phyloP scores from a whole-genome alignment of 2,113 vertebrate species.

The Sardina pilchardus region DNA sequence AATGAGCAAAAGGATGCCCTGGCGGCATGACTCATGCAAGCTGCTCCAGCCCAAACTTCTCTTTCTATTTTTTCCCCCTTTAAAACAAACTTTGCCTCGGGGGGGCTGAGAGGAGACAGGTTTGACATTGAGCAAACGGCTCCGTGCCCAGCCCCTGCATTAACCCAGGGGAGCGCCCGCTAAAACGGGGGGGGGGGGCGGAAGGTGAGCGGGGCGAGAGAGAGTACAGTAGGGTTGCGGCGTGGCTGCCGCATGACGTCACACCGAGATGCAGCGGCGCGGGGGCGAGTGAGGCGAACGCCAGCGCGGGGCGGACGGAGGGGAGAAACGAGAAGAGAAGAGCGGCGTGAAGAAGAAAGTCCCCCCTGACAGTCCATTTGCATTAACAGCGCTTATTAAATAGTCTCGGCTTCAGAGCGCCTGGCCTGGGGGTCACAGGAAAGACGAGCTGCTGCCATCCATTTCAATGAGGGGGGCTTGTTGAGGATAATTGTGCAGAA shows the following conservation, averaged over 20 bases:
- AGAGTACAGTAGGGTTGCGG: not conserved
- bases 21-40: not conserved
- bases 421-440: slow-evolving; percentile 34
- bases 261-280: not conserved
- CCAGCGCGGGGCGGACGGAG: not conserved
- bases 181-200: not conserved
- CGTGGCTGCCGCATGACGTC: not conserved
- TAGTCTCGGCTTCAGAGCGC: slow-evolving; percentile 10
- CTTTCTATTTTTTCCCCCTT: too few species aligned
- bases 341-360: not conserved
- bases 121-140: not conserved
- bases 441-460: slow-evolving; percentile 38
- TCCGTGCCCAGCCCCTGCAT: not conserved
- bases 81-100: not conserved
- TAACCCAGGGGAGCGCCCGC: not conserved
- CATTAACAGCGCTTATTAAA: slow-evolving; percentile 42
- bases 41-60: not conserved
- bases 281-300: not conserved
- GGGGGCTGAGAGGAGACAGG: not conserved
- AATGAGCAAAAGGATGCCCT: not conserved
- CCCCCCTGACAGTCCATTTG: slow-evolving; percentile 50
- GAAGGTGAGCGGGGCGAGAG: slow-evolving; percentile 15
- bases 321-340: not conserved
- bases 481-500: slow-evolving; percentile 32
- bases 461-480: slow-evolving; percentile 42